A percentile compares a stretch with the other conserved stretches of the same genome.
Evolutionary conservation across 2,113 vertebrate genomes (phyloP).

Genomic region (Plecturocebus donacophilus): DNA sequence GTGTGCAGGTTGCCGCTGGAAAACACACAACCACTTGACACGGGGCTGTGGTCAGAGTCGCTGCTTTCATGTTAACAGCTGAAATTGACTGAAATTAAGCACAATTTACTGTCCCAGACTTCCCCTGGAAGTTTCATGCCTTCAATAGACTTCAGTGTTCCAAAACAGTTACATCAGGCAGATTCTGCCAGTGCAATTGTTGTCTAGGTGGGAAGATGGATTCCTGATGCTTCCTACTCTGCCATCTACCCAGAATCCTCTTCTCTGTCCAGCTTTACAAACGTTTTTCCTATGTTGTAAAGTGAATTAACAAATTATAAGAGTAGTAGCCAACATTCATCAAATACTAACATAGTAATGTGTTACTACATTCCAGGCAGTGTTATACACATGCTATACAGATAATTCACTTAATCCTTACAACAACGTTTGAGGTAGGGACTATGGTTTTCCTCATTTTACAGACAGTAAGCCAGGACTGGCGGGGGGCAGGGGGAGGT

Average conservation of each 20-base stretch:
- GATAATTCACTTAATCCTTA: not conserved
- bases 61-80: not conserved
- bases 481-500: not conserved
- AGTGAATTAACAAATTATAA: not conserved
- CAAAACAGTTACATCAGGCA: not conserved
- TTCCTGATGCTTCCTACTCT: not conserved
- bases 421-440: not conserved
- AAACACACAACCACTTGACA: not conserved
- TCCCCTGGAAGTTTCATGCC: not conserved
- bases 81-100: not conserved
- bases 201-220: not conserved
- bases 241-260: not conserved
- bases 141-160: not conserved
- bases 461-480: not conserved
- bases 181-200: not conserved
- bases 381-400: not conserved
- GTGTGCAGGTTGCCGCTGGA: not conserved
- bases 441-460: not conserved
- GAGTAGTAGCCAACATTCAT: not conserved
- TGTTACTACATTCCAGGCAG: not conserved
- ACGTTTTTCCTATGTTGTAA: not conserved
- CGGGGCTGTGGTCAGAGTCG: no score
- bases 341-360: not conserved
- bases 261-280: not conserved
- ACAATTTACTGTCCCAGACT: not conserved